Conservation (phyloP, 2,888 invertebrate genomes). For the Limnephilus lunatus region DNA sequence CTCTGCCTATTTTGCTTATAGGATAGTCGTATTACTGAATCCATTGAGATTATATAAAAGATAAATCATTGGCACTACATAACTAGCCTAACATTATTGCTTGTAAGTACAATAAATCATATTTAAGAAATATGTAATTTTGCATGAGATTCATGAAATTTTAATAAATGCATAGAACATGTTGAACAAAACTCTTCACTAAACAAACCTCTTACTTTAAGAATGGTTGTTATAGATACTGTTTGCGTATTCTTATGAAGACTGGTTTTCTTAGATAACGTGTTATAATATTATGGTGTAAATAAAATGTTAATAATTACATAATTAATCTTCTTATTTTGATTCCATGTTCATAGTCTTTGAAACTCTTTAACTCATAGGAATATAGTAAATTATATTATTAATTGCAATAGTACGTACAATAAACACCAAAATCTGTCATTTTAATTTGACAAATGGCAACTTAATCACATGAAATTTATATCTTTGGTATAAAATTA, state of each 20-base stretch:
- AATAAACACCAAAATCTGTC: background rate
- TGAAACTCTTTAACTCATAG: background rate
- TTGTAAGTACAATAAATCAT: background rate
- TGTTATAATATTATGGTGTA: background rate
- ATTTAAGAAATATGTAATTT: background rate
- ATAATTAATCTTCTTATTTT: background rate
- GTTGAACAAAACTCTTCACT: background rate
- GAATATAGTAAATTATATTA: background rate
- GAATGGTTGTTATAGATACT: background rate
- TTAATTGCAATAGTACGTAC: background rate
- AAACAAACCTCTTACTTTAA: background rate
- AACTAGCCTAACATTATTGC: background rate
- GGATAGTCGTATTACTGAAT: background rate
- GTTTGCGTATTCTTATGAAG: background rate
- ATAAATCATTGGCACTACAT: background rate
- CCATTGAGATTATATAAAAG: background rate
- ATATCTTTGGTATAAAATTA: slow-evolving; percentile 50
- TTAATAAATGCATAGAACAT: background rate
- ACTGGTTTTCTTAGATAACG: background rate
- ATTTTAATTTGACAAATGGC: background rate
- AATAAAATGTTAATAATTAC: background rate
- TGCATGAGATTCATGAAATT: background rate
- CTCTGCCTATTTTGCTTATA: background rate
- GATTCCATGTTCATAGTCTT: background rate
- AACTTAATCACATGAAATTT: background rate